A percentile compares a stretch with the other conserved stretches of the same genome.
Conservation (phyloP, 2,888 invertebrate species). For the Gisinianus flammeolus region DNA sequence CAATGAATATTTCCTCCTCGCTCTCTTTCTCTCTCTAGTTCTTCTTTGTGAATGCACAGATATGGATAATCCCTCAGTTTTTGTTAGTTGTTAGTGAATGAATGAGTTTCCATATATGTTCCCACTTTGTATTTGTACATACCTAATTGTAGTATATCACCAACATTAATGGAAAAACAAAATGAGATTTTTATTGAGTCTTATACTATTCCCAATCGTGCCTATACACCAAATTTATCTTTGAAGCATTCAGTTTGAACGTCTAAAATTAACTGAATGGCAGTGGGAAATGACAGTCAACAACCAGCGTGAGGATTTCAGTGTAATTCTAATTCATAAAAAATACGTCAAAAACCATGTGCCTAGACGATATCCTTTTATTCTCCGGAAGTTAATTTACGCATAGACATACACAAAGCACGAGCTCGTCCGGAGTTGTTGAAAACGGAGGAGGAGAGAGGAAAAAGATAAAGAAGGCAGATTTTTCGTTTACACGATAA, state of each 20-base stretch:
- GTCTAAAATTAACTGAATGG: too few relatives aligned
- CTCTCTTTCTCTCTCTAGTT: neutral
- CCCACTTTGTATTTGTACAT: too few relatives aligned
- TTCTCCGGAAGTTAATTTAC: conserved; percentile 35
- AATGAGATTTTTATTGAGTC: too few relatives aligned
- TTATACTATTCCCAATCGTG: too few relatives aligned
- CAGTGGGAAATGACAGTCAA: too few relatives aligned
- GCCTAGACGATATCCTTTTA: conserved; percentile 8
- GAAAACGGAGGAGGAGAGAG: neutral
- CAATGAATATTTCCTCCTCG: conserved; percentile 18
- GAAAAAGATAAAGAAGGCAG: neutral
- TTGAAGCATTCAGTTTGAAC: too few relatives aligned
- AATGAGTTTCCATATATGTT: too few relatives aligned
- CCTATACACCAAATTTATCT: too few relatives aligned
- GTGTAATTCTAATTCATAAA: too few relatives aligned
- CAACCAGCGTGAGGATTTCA: too few relatives aligned
- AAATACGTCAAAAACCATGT: conserved; percentile 29
- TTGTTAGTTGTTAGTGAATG: neutral
- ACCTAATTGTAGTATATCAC: too few relatives aligned
- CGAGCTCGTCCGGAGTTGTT: neutral
- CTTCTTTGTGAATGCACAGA: neutral
- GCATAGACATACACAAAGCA: neutral
- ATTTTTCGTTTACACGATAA: conserved; percentile 37
- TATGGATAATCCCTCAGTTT: neutral
- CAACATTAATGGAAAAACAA: too few relatives aligned